Base-by-base conservation (phyloP, 2,888 invertebrate genomes). In the Stenoptilia bipunctidactyla region DNA sequence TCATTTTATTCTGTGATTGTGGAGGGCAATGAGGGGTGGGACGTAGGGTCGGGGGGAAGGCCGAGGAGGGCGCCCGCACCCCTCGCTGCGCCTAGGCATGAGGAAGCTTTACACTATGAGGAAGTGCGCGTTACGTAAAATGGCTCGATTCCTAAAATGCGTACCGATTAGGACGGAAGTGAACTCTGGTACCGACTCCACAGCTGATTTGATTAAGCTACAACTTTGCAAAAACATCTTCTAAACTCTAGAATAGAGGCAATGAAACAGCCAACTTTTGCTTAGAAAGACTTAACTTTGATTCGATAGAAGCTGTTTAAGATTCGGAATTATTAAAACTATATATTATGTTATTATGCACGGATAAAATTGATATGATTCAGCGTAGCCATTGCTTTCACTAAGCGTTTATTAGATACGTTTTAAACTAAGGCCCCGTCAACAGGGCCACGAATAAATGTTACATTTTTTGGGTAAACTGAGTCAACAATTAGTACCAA, bases 111-210 rank as follows among this genome's bases (percentile, higher is more conserved):
- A 20, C 20, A 20, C 20, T 20, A 20, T 8, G 20, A 70, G 67
- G 61, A 65, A 74, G 73, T 75, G 80, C 79, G 77, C 77, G 77
- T 82, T 82, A 82, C 82, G 72, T 82, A 82, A 83, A 83, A 83
- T 83, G 82, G 82, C 82, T 83, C 82, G 82, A 82, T 77, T 80
- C 75, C 71, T 77, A 82, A 77, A 72, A 80, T 79, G 82, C 82
- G 62, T 80, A 79, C 77, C 82, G 82, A 79, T 79, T 80, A 82
- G 82, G 82, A 83, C 82, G 82, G 82, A 83, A 82, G 82, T 83
- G 82, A 80, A 79, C 66, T 77, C 77, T 82, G 80, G 79, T 83
- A 80, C 71, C 77, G 76, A 79, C 77, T 76, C 77, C 77, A 77
- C 76, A 77, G 79, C 74, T 76, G 82, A 74, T 71, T 72, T 71